Evolutionary conservation across 1,140 invertebrate species (phyloP), one percentile per base, ranked within the genome.

Genomic region (Drosophila bifasciata): DNA sequence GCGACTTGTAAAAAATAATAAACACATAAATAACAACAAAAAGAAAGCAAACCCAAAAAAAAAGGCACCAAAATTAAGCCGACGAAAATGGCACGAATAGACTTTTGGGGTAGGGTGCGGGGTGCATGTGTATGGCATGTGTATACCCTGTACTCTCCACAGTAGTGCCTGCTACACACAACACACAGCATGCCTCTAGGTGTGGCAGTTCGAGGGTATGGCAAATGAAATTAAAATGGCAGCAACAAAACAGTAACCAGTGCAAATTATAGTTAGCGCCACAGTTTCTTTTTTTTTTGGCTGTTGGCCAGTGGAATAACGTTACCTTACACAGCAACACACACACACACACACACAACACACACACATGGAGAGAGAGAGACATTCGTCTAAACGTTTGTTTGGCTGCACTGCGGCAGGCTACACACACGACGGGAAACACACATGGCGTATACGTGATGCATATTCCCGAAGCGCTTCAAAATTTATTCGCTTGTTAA

Each of bases 391-490:
- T 64, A 56, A 74, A 74, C 70, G 69, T 72, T 72, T 72, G 68
- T 72, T 72, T 72, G 57, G 68, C 69, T 73, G 70, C 70, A 74
- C 52, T 74, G 70, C 70, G 70, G 70, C 70, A 74, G 43, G 46
- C 46, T 28, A 36, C 11, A 32, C 28, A 32, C n/a, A n/a, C n/a
- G n/a, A n/a, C 23, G 5, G 6, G 68, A 63, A 50, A 56, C 40
- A 55, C 58, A 72, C 70, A 64, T 73, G 25, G 70, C 70, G 70
- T 74, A 74, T 74, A 74, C 70, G 70, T 74, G 69, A 74, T 73
- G 51, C 23, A 63, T 56, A 32, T 74, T 74, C 69, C 56, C 59
- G 39, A 28, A 73, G 46, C 70, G 52, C 59, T 62, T 50, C 16
- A 55, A 55, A 74, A 74, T 74, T 52, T 74, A 74, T 74, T 51